Evolutionary conservation across 2,888 invertebrate genomes (phyloP).

Genomic region (Phyto melanocephala): DNA sequence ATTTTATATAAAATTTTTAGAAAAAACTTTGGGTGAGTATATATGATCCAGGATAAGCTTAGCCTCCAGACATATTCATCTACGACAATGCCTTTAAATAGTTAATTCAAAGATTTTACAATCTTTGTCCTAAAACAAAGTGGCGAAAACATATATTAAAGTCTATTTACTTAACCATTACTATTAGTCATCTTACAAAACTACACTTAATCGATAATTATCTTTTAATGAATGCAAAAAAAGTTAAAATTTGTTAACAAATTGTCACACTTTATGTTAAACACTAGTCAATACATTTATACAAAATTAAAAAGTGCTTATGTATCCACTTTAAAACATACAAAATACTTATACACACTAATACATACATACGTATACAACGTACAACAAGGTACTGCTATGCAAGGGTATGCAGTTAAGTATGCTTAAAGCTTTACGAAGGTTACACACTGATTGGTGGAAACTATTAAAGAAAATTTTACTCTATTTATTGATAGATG

Average conservation of each 20-base stretch:
- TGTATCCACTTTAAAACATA: not conserved
- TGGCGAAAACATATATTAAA: too few relatives aligned
- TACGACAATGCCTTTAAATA: too few relatives aligned
- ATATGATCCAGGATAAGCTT: too few relatives aligned
- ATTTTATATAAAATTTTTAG: too few relatives aligned
- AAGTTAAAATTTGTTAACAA: constrained; percentile 6
- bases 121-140: too few relatives aligned
- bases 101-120: too few relatives aligned
- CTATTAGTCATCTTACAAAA: constrained; percentile 7
- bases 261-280: constrained; percentile 33
- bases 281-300: not conserved
- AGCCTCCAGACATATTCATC: too few relatives aligned
- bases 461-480: constrained; percentile 12
- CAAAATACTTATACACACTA: constrained; percentile 6
- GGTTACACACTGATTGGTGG: constrained; percentile 1
- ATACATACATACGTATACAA: too few relatives aligned
- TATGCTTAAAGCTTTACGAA: constrained; percentile 25
- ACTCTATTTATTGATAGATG: constrained; percentile 49
- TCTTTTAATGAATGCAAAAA: not conserved
- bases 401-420: too few relatives aligned
- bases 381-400: too few relatives aligned
- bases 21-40: too few relatives aligned
- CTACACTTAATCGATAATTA: not conserved
- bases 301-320: constrained; percentile 42
- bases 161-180: too few relatives aligned